A percentile compares a stretch with the other conserved stretches of the same genome.
Evolutionary conservation across 2,113 vertebrate genomes (phyloP).

Genomic region (Otus sunia): DNA sequence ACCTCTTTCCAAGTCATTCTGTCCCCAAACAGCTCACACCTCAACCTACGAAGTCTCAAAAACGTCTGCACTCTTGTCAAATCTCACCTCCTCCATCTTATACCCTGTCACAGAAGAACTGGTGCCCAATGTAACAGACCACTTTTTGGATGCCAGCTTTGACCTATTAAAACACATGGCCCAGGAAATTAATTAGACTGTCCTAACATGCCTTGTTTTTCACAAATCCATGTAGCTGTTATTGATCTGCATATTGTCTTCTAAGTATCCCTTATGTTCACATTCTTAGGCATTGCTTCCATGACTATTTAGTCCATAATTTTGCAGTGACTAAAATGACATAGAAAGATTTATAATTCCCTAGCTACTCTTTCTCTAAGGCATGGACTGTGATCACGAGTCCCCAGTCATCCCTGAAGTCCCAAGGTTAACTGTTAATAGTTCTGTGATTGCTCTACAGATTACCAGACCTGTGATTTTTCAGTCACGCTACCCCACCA

Average conservation of each 20-base stretch:
- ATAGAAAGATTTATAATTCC: not conserved
- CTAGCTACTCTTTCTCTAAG: not conserved
- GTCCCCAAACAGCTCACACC: not conserved
- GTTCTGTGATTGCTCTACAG: not conserved
- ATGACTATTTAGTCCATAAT: not conserved
- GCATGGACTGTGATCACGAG: not conserved
- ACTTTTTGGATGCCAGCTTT: not conserved
- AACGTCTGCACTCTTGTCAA: not conserved
- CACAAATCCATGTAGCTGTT: not conserved
- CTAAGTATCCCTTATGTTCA: not conserved
- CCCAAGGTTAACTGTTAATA: not conserved
- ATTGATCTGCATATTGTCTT: not conserved
- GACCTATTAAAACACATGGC: not conserved
- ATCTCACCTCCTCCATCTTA: not conserved
- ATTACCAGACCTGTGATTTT: not conserved
- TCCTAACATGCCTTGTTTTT: not conserved
- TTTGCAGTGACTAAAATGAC: not conserved
- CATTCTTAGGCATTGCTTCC: not conserved
- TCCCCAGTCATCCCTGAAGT: not conserved
- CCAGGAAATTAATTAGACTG: not conserved
- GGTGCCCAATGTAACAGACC: rapidly evolving
- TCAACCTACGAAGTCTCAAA: not conserved
- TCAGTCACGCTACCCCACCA: not conserved
- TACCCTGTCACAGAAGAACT: not conserved
- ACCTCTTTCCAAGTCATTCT: not conserved